Evolutionary conservation across 2,797 vertebrate species (phyloP).

Genomic region (Lacerta viridis): DNA sequence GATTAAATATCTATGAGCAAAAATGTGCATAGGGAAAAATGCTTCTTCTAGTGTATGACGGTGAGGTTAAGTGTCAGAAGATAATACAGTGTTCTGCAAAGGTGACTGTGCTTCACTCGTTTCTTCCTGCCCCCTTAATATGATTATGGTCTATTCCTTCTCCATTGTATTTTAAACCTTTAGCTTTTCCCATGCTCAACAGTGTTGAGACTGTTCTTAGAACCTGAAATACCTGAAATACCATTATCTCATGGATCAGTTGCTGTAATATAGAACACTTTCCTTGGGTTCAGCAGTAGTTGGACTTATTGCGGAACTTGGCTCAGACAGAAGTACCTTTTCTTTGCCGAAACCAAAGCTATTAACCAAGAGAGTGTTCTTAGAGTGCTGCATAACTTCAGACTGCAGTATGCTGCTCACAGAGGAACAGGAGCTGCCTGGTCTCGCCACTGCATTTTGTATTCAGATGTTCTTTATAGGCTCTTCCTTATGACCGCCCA

Average conservation of each 20-base stretch:
- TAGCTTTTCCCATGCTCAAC: slow-evolving; percentile 44
- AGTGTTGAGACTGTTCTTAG: slow-evolving; percentile 30
- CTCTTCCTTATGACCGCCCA: background rate
- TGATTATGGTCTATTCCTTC: slow-evolving; percentile 41
- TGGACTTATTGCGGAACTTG: background rate
- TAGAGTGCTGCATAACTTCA: background rate
- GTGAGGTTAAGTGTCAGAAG: slow-evolving; percentile 54
- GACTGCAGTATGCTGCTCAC: background rate
- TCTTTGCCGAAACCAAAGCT: background rate
- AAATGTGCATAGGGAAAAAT: slow-evolving; percentile 41
- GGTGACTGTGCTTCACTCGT: slow-evolving; percentile 33
- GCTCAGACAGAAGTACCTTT: background rate
- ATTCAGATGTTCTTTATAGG: rapidly evolving
- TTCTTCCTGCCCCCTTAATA: slow-evolving; percentile 7
- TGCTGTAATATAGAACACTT: slow-evolving; percentile 22
- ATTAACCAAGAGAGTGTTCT: background rate
- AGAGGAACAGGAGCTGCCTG: background rate
- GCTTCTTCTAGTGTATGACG: slow-evolving; percentile 30
- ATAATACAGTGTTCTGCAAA: slow-evolving; percentile 25
- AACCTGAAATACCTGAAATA: slow-evolving; percentile 55
- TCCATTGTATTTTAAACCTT: slow-evolving; percentile 31
- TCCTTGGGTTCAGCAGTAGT: background rate
- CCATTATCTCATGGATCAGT: slow-evolving; percentile 33
- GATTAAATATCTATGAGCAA: slow-evolving; percentile 34
- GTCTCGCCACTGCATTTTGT: background rate